Percentiles rank a stretch among this genome's conserved stretches.
These are phyloP conservation scores for Dioctria rufipes DNA, from an alignment of 2,888 invertebrate genomes.

Conservation along the genomic window DNA sequence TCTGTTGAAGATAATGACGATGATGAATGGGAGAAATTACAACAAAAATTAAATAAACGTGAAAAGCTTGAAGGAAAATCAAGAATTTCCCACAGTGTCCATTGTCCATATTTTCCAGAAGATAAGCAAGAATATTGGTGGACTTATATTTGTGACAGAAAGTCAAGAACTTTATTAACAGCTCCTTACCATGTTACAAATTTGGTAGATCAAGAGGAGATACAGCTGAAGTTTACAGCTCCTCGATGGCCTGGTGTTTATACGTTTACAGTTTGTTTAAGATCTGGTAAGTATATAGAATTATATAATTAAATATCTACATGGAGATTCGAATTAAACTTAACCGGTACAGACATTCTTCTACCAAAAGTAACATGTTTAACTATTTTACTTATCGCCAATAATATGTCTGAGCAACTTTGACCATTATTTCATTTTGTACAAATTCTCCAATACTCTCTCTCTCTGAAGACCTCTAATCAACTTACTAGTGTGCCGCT, in stretches of 20 bases:
- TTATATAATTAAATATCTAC: too few relatives aligned
- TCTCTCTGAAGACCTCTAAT: too few relatives aligned
- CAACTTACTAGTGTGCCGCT: too few relatives aligned
- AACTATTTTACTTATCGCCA: too few relatives aligned
- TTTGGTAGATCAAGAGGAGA: slow-evolving; percentile 89
- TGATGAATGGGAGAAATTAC: slow-evolving; percentile 93
- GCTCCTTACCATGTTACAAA: slow-evolving; percentile 95
- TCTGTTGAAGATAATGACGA: slow-evolving; percentile 80
- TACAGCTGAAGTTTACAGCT: slow-evolving; percentile 96
- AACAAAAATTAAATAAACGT: slow-evolving; percentile 87
- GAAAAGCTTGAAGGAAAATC: slow-evolving; percentile 95
- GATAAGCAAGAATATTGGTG: slow-evolving; percentile 99
- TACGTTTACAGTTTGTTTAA: slow-evolving; percentile 91
- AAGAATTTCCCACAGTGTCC: slow-evolving; percentile 95
- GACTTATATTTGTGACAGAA: slow-evolving; percentile 98
- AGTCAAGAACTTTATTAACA: slow-evolving; percentile 90
- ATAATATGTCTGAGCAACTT: too few relatives aligned
- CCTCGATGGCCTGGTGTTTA: slow-evolving; percentile 94
- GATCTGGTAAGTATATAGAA: slow-evolving; percentile 76
- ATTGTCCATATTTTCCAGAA: slow-evolving; percentile 95
- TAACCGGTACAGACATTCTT: too few relatives aligned
- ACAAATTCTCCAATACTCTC: too few relatives aligned
- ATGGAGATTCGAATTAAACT: too few relatives aligned
- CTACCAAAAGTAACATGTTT: not conserved
- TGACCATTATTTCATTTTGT: too few relatives aligned